Conservation (phyloP, 1,140 invertebrate genomes). For the Pseudomyrmex dendroicus region DNA sequence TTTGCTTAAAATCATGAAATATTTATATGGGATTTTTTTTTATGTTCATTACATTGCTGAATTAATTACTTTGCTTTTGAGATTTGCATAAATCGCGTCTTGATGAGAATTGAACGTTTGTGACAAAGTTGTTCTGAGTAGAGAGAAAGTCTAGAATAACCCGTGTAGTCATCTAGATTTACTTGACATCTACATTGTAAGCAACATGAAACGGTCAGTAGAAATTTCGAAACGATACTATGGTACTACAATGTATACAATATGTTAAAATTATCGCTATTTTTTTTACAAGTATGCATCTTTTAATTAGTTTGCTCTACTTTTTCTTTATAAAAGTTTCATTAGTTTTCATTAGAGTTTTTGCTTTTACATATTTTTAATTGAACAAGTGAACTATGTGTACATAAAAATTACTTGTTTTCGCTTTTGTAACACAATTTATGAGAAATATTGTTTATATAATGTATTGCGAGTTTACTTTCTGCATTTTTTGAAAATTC, state of each 20-base stretch:
- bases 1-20: no score
- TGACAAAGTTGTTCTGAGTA: not conserved
- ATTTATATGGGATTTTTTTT: no score
- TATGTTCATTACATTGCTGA: no score
- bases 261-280: not conserved
- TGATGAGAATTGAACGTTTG: no score
- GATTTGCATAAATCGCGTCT: no score
- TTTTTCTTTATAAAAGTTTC: slow-evolving; percentile 4
- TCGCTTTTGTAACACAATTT: not conserved
- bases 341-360: not conserved
- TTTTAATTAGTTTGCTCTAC: not conserved
- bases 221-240: slow-evolving; percentile 10
- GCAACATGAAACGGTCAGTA: not conserved
- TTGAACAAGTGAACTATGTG: not conserved
- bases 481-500: not conserved
- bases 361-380: not conserved
- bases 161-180: not conserved
- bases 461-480: not conserved
- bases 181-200: not conserved
- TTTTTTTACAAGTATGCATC: not conserved
- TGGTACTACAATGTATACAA: not conserved
- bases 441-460: not conserved
- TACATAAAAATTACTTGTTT: not conserved
- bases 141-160: not conserved
- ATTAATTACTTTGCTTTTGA: no score